Evolutionary conservation across 2,888 invertebrate genomes (phyloP).

Genomic region (Allacma fusca): DNA sequence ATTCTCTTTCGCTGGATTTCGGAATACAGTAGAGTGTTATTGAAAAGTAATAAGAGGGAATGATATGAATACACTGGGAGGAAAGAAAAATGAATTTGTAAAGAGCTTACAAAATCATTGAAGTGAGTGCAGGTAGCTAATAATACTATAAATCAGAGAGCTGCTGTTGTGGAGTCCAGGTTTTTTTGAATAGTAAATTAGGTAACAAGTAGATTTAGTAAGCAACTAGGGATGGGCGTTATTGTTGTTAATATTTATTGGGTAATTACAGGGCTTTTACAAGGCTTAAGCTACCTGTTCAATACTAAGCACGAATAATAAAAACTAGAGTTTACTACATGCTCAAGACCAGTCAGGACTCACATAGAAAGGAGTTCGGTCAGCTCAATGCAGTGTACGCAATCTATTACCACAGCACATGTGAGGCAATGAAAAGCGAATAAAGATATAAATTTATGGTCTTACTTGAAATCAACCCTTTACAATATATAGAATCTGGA

Average conservation of each 20-base stretch:
- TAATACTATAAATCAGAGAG: neutral
- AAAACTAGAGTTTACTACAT: conserved; percentile 18
- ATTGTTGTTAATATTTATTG: conserved; percentile 42
- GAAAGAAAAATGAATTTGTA: too few relatives aligned
- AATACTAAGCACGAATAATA: conserved; percentile 13
- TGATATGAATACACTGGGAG: too few relatives aligned
- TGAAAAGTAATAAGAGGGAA: too few relatives aligned
- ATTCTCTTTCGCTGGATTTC: too few relatives aligned
- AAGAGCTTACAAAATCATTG: too few relatives aligned
- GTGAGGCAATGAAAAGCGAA: conserved; percentile 3
- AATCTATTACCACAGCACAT: neutral
- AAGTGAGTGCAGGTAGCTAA: too few relatives aligned
- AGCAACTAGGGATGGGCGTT: conserved; percentile 28
- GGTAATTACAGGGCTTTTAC: conserved; percentile 35
- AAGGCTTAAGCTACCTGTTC: conserved; percentile 37
- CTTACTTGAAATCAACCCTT: neutral
- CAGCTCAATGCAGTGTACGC: neutral
- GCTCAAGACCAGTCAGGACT: too few relatives aligned
- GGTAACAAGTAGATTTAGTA: conserved; percentile 13
- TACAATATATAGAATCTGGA: neutral
- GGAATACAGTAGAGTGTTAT: too few relatives aligned
- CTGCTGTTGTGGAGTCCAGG: neutral
- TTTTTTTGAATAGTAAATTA: neutral
- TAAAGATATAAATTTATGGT: neutral
- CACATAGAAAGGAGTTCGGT: neutral